Evolutionary conservation across 2,797 vertebrate species (phyloP).

Genomic region (Coilia nasus): DNA sequence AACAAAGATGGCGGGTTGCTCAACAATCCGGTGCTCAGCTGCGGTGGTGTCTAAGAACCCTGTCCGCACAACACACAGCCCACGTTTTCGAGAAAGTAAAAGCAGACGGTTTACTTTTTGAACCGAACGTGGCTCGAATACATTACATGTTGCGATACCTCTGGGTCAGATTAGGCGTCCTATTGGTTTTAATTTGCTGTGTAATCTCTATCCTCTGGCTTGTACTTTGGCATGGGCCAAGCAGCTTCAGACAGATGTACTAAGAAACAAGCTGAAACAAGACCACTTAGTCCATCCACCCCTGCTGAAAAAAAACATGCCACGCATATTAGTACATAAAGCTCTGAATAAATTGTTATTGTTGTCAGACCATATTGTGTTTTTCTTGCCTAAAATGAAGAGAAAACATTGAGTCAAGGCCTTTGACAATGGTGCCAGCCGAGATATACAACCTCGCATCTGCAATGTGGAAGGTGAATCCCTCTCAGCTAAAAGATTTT

Average conservation of each 20-base stretch:
- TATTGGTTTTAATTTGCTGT: constrained; percentile 15
- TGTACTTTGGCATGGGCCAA: background rate
- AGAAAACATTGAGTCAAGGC: constrained; percentile 49
- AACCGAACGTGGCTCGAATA: background rate
- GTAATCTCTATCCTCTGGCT: background rate
- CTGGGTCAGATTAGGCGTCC: background rate
- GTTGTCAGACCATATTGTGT: constrained; percentile 59
- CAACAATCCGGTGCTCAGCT: background rate
- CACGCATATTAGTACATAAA: constrained; percentile 31
- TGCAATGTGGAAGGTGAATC: constrained; percentile 39
- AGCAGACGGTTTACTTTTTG: background rate
- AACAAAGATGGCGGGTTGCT: background rate
- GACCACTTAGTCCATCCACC: background rate
- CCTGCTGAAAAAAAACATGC: constrained; percentile 4
- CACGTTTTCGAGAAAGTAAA: background rate
- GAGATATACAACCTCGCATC: constrained; percentile 47
- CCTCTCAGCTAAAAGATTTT: constrained; percentile 16
- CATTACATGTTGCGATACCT: background rate
- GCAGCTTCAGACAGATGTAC: background rate
- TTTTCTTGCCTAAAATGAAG: constrained; percentile 62
- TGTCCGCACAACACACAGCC: background rate
- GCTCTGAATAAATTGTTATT: constrained; percentile 60
- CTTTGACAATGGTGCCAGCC: constrained; percentile 38
- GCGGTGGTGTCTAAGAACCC: background rate
- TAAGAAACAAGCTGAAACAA: constrained; percentile 4